Percentiles rank a stretch among this genome's conserved stretches.
Conservation (phyloP, 2,797 vertebrate genomes). For the Cyprinella venusta region DNA sequence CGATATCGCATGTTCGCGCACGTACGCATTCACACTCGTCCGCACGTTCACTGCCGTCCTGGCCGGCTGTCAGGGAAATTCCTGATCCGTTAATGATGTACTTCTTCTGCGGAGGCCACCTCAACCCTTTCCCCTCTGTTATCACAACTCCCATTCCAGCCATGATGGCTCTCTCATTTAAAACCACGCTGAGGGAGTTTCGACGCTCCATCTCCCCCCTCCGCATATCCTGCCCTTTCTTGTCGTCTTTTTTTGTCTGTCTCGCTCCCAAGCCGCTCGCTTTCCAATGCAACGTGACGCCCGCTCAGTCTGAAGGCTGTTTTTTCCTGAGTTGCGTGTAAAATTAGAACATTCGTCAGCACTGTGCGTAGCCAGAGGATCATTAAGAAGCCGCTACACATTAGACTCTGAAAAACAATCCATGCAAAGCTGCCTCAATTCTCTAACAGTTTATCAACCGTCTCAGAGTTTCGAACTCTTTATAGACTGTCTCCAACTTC, state of each 20-base stretch:
- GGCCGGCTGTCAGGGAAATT: conserved; percentile 45
- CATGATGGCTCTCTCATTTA: conserved; percentile 12
- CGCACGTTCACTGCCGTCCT: not conserved
- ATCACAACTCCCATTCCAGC: conserved; percentile 29
- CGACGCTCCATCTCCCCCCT: not conserved
- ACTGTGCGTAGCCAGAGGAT: conserved; percentile 34
- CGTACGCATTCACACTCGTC: not conserved
- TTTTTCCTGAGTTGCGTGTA: conserved; percentile 53
- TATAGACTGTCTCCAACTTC: not conserved
- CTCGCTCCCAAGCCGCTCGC: conserved; percentile 19
- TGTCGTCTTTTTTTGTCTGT: conserved; percentile 1
- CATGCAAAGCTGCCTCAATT: conserved; percentile 2
- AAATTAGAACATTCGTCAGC: conserved; percentile 57
- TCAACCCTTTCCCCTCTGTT: conserved; percentile 40
- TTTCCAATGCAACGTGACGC: conserved; percentile 49
- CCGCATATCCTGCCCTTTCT: conserved; percentile 12
- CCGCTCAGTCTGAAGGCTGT: conserved; percentile 43
- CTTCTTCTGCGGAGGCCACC: conserved; percentile 31
- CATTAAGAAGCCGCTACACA: conserved; percentile 36
- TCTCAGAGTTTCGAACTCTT: not conserved
- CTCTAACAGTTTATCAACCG: not conserved
- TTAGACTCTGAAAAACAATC: not conserved
- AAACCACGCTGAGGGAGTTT: conserved; percentile 37
- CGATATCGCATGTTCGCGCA: not conserved
- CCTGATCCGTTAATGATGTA: conserved; percentile 49